Evolutionary conservation across 1,140 invertebrate genomes (phyloP).

Genomic region (Mylabris phalerata): DNA sequence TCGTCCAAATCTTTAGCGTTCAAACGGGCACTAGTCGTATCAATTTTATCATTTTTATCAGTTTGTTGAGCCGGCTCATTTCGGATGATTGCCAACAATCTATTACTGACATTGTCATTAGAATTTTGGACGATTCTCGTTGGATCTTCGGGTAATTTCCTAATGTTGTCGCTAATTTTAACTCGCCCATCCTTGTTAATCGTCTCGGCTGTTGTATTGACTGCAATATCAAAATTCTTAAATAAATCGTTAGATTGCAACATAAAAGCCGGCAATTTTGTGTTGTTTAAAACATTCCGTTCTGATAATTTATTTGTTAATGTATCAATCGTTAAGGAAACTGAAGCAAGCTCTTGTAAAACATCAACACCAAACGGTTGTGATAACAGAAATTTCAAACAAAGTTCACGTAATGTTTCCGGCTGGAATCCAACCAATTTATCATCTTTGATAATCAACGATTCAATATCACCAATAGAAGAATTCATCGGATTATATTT

Average conservation of each 20-base stretch:
- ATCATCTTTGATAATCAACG: slow-evolving; percentile 36
- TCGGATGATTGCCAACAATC: slow-evolving; percentile 50
- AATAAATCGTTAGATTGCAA: background rate
- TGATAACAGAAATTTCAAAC: slow-evolving; percentile 54
- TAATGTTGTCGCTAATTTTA: slow-evolving; percentile 10
- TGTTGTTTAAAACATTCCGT: background rate
- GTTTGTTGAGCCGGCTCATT: slow-evolving; percentile 30
- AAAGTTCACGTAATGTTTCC: slow-evolving; percentile 47
- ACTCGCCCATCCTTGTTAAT: slow-evolving; percentile 10
- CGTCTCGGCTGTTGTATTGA: slow-evolving; percentile 12
- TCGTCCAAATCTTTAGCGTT: slow-evolving; percentile 45
- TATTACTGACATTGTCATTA: slow-evolving; percentile 27
- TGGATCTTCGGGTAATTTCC: slow-evolving; percentile 39
- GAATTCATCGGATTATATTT: slow-evolving; percentile 43
- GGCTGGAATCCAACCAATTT: slow-evolving; percentile 31
- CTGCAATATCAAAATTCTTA: slow-evolving; percentile 17
- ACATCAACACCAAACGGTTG: slow-evolving; percentile 59
- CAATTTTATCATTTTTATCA: background rate
- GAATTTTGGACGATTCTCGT: slow-evolving; percentile 37
- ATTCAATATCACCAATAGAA: slow-evolving; percentile 39
- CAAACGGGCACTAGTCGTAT: slow-evolving; percentile 35
- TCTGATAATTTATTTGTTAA: slow-evolving; percentile 23
- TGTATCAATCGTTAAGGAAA: slow-evolving; percentile 51
- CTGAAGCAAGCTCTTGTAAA: slow-evolving; percentile 57
- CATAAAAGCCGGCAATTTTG: slow-evolving; percentile 12